Percentiles rank a stretch among this genome's conserved stretches.
phyloP scores from a whole-genome alignment of 2,888 invertebrate species.

The Muschampia plurimacula region DNA sequence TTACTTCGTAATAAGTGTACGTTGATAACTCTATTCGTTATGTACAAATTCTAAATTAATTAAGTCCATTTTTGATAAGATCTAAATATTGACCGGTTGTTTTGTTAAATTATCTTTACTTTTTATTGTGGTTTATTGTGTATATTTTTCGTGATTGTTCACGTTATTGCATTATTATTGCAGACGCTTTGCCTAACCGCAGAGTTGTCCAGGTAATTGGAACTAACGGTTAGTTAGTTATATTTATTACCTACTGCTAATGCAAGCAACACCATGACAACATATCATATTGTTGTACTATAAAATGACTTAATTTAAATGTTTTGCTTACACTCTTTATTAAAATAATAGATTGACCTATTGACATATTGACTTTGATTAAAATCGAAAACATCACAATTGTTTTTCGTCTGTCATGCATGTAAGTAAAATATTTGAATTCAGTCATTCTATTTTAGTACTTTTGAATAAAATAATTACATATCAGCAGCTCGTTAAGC shows the following conservation, averaged over 20 bases:
- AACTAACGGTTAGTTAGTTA: slow-evolving; percentile 60
- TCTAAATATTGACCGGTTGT: slow-evolving; percentile 10
- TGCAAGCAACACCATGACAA: slow-evolving; percentile 17
- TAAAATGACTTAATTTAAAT: background rate
- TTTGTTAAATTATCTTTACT: slow-evolving; percentile 2
- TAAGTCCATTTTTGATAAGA: background rate
- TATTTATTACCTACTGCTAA: slow-evolving; percentile 51
- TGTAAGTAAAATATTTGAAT: background rate
- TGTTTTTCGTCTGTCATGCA: too few species aligned
- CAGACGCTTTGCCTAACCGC: slow-evolving; percentile 27
- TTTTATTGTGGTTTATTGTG: slow-evolving; percentile 13
- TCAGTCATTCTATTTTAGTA: background rate
- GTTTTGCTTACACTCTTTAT: background rate
- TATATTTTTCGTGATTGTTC: slow-evolving; percentile 19
- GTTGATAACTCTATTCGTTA: background rate
- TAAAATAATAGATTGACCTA: background rate
- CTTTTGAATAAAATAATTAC: background rate
- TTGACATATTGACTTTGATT: too few species aligned
- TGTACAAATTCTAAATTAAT: background rate
- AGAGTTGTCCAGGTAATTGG: slow-evolving; percentile 50
- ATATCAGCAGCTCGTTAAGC: background rate
- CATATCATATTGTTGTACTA: background rate
- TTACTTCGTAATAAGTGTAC: too few species aligned
- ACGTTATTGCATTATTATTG: slow-evolving; percentile 11
- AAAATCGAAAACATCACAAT: too few species aligned